These are phyloP conservation scores for Dascillus cervinus DNA, from an alignment of 2,888 invertebrate species.

Conservation along the genomic window DNA sequence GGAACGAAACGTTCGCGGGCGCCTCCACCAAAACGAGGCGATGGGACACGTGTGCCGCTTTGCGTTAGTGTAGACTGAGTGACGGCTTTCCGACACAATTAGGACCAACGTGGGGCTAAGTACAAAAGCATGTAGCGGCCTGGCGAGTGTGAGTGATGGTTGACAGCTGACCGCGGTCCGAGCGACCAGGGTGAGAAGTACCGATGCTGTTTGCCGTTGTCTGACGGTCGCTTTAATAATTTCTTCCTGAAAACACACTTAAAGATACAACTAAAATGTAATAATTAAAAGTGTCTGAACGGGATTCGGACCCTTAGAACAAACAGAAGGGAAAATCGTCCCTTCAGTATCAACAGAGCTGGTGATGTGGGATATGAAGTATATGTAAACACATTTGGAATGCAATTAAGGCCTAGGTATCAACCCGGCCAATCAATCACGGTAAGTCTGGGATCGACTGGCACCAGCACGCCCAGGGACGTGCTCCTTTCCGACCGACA, in stretches of 20 bases:
- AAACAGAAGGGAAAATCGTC: constrained; percentile 25
- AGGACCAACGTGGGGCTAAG: constrained; percentile 42
- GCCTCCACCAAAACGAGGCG: constrained; percentile 16
- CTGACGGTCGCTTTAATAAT: no score
- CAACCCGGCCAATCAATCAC: constrained; percentile 41
- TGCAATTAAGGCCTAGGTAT: constrained; percentile 42
- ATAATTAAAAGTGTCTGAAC: constrained; percentile 35
- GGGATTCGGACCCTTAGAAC: constrained; percentile 28
- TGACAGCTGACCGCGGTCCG: constrained; percentile 42
- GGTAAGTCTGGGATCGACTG: constrained; percentile 40
- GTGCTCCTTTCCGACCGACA: constrained; percentile 33
- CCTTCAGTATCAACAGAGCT: constrained; percentile 22
- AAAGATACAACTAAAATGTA: no score
- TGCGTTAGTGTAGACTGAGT: constrained; percentile 12
- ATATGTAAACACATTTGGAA: constrained; percentile 41
- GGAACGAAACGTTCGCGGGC: constrained; percentile 18
- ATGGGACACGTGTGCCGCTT: constrained; percentile 22
- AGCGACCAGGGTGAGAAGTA: constrained; percentile 27
- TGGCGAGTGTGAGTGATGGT: constrained; percentile 42
- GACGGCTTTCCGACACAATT: constrained; percentile 41
- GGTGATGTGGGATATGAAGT: constrained; percentile 34
- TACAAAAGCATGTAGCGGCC: constrained; percentile 45
- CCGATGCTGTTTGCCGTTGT: constrained; percentile 17
- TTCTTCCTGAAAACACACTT: no score
- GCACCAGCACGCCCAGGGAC: constrained; percentile 39